Evolutionary conservation across 2,113 vertebrate species (phyloP), one percentile per base, ranked within the genome.

Genomic region (Puma concolor): DNA sequence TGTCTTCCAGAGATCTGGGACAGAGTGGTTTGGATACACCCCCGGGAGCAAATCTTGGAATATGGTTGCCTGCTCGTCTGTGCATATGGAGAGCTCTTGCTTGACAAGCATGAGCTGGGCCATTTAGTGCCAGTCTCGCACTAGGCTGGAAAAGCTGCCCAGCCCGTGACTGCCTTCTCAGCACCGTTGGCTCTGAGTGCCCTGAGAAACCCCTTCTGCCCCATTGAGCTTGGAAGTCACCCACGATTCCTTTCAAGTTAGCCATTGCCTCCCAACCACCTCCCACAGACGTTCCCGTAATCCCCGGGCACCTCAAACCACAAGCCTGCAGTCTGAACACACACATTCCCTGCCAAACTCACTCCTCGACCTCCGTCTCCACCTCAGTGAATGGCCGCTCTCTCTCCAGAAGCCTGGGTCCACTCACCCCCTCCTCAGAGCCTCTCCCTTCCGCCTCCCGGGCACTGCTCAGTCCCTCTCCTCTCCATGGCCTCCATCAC

Each of bases 131-230:
- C 82, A n/a, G 50, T 33, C 38, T 36, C 7, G 0, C 4, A 3
- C 74, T 66, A 25, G 44, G 38, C 57, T 71, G 7, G 31, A 72
- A 76, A 77, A 71, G 64, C 63, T 38, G 17, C 57, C 17, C 29
- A 76, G 67, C 52, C 33, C 89, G 69, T 7, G 25, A 52, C 66
- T 85, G 29, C 36, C 85, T 89, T n/a, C 57, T 38, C 67, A 41
- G 79, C 33, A 57, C 29, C 69, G 36, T 66, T 64, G 64, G 33
- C 89, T 94, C n/a, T 52, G 52, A 91, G 84, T 48, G 11, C 52
- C 72, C 95, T 94, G 80, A 94, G 66, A 74, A 36, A 60, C 23
- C 72, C 50, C 72, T 96, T 63, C 66, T 85, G 88, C 57, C 72
- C 81, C n/a, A 11, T 0, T 84, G 76, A 87, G 48, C 48, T 85